Evolutionary conservation across 2,113 vertebrate genomes (phyloP).

Genomic region (Planiliza haematocheilus): DNA sequence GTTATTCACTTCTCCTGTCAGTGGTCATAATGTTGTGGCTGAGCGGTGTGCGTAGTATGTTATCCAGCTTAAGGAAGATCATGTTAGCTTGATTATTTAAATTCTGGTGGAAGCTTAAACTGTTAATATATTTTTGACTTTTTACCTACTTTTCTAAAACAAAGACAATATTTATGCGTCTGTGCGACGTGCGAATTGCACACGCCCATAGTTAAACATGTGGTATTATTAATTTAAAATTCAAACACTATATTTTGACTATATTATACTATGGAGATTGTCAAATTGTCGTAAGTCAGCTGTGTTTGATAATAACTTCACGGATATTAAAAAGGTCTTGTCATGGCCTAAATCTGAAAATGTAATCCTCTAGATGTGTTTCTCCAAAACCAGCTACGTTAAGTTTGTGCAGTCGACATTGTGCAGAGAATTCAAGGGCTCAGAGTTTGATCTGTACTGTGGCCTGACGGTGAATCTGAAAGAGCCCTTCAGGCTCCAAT

Average conservation of each 20-base stretch:
- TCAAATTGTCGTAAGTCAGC: background rate
- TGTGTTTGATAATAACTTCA: background rate
- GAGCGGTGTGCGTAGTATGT: background rate
- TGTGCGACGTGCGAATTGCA: constrained; percentile 2
- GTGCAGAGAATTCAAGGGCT: constrained; percentile 10
- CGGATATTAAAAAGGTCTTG: background rate
- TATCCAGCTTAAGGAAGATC: background rate
- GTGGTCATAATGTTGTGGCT: no score
- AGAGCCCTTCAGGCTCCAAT: constrained; percentile 2
- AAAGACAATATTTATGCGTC: constrained; percentile 10
- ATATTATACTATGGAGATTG: background rate
- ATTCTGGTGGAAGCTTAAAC: background rate
- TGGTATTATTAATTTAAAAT: constrained; percentile 7
- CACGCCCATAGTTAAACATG: no score
- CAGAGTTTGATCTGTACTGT: constrained; percentile 8
- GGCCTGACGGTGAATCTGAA: constrained; percentile 12
- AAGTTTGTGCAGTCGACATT: background rate
- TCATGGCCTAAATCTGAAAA: background rate
- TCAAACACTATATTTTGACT: constrained; percentile 8
- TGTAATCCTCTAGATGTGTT: background rate
- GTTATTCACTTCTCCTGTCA: no score
- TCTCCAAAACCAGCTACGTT: background rate
- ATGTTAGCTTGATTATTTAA: constrained; percentile 24
- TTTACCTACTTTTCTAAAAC: background rate
- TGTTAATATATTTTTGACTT: background rate